These are phyloP conservation scores for Drosophila asahinai DNA, from an alignment of 1,140 invertebrate genomes.

Conservation along the genomic window DNA sequence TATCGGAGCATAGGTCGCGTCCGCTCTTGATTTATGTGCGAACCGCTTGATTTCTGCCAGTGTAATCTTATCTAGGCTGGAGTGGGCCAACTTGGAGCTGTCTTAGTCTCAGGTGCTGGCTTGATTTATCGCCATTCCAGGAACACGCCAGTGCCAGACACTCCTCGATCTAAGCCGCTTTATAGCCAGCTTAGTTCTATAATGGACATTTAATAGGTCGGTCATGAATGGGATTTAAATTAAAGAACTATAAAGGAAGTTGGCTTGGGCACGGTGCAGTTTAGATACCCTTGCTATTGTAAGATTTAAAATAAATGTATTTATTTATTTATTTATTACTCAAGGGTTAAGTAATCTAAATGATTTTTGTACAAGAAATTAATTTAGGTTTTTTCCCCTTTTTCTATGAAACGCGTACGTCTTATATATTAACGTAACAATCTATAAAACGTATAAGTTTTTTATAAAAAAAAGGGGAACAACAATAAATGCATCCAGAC, in stretches of 20 bases:
- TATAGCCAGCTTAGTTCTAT: neutral
- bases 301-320: too few relatives aligned
- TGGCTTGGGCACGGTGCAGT: neutral
- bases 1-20: conserved; percentile 44
- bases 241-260: too few relatives aligned
- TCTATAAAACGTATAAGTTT: too few relatives aligned
- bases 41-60: conserved; percentile 32
- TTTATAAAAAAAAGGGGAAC: too few relatives aligned
- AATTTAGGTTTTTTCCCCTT: too few relatives aligned
- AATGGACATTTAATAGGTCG: conserved; percentile 3
- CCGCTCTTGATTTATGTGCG: conserved; percentile 35
- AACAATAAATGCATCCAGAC: too few relatives aligned
- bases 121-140: conserved; percentile 16
- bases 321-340: too few relatives aligned
- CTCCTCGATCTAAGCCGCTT: conserved; percentile 4
- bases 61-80: conserved; percentile 32
- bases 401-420: too few relatives aligned
- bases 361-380: too few relatives aligned
- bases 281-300: neutral
- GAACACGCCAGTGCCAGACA: neutral
- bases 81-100: conserved; percentile 28
- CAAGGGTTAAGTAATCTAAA: too few relatives aligned
- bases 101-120: conserved; percentile 8
- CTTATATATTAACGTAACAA: too few relatives aligned
- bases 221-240: neutral